Conservation (phyloP, 2,888 invertebrate species). For the Schizaphis graminum region DNA sequence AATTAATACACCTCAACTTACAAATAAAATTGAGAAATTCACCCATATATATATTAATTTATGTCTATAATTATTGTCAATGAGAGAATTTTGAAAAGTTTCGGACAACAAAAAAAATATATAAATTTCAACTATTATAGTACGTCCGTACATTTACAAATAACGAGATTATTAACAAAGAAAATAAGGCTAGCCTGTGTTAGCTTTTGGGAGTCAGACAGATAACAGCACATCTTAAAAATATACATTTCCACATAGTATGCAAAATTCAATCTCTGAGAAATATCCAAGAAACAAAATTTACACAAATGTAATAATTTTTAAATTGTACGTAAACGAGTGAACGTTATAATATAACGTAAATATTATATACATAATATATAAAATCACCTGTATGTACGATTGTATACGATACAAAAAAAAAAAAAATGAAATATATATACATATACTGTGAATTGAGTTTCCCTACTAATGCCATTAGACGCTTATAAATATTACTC, state of each 20-base stretch:
- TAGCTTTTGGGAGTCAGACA: too few species aligned
- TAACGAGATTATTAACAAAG: background rate
- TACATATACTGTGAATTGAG: background rate
- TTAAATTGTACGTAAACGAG: background rate
- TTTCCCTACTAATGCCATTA: background rate
- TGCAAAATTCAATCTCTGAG: background rate
- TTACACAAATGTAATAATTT: background rate
- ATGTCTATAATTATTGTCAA: too few species aligned
- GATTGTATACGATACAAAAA: background rate
- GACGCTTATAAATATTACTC: background rate
- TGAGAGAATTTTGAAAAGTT: background rate
- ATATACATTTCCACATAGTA: background rate
- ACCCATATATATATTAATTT: too few species aligned
- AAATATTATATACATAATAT: background rate
- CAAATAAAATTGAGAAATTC: background rate
- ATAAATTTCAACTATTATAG: background rate
- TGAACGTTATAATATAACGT: too few species aligned
- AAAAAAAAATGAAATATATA: background rate
- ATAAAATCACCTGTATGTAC: background rate
- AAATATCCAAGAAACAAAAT: background rate
- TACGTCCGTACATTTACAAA: background rate
- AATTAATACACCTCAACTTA: background rate
- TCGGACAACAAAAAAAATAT: background rate
- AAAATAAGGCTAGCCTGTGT: too few species aligned
- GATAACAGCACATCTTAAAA: background rate